Evolutionary conservation across 2,797 vertebrate species (phyloP), one percentile per base, ranked within the genome.

Genomic region (Poecilia picta): DNA sequence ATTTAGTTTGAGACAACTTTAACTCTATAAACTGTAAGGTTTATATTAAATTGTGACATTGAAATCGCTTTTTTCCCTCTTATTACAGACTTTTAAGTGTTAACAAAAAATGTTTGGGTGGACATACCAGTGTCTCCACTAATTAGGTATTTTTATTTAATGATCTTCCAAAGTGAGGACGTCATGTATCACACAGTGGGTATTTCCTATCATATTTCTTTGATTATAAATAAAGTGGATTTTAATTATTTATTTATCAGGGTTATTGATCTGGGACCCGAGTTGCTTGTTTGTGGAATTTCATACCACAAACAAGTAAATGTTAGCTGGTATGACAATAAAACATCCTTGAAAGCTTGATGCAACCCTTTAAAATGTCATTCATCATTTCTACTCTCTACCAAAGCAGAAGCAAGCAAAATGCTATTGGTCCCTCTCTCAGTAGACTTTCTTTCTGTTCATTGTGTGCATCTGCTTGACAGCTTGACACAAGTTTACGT

Each of bases 121-220:
- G 49, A 85, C 83, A 75, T 73, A 88, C 74, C 80, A 77, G 51
- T 47, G 71, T 84, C 82, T 86, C 41, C 20, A 8, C 75, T 89
- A 90, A 94, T 90, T 89, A 83, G 81, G 20, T 72, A 72, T 81
- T 73, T 73, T 77, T 86, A 81, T 91, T 90, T 84, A 89, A 88
- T 59, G 13, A 83, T 53, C 88, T 62, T 83, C 79, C 81, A 73
- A 72, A 79, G 76, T 77, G 71, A 84, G 57, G 55, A 76, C 82
- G 84, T 82, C 83, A 87, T 79, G 66, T 55, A 83, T 81, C 79
- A 47, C 76, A 72, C 57, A 45, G 73, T 82, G 76, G 59, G 78
- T 88, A 75, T 11, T 39, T 88, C 82, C 75, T 90, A 84, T 90
- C 89, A 86, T 81, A 85, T 90, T 85, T 80, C 51, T 47, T 74